These are phyloP conservation scores for Hemistola chrysoprasaria DNA, from an alignment of 2,888 invertebrate genomes.

Conservation along the genomic window DNA sequence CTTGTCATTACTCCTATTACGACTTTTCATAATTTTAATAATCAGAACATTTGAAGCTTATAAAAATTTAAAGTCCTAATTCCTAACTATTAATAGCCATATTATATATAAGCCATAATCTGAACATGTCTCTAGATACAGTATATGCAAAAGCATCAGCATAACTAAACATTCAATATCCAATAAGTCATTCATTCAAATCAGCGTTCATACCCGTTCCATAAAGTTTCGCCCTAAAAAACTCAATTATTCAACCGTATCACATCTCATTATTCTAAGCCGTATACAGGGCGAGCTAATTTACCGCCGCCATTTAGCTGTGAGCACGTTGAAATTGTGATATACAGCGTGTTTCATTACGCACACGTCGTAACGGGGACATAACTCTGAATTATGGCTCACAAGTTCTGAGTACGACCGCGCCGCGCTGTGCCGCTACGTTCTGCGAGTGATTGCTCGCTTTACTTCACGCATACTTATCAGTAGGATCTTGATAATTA, in stretches of 20 bases:
- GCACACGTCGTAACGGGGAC: slow-evolving; percentile 57
- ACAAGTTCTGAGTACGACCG: slow-evolving; percentile 53
- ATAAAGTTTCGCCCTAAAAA: slow-evolving; percentile 27
- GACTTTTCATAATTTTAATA: too few species aligned
- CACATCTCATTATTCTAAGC: slow-evolving; percentile 44
- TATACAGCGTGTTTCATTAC: slow-evolving; percentile 73
- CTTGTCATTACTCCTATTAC: too few species aligned
- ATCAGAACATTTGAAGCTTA: too few species aligned
- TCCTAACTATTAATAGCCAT: too few species aligned
- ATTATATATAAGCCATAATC: too few species aligned
- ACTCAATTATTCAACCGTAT: slow-evolving; percentile 33
- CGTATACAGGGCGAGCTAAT: slow-evolving; percentile 50
- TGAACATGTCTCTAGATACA: too few species aligned
- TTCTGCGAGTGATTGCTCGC: too few species aligned
- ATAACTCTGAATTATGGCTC: slow-evolving; percentile 72
- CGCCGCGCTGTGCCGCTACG: too few species aligned
- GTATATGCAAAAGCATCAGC: too few species aligned
- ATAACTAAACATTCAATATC: background rate
- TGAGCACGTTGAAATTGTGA: slow-evolving; percentile 58
- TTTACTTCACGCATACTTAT: too few species aligned
- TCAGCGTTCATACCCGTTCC: slow-evolving; percentile 9
- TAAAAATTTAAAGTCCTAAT: too few species aligned
- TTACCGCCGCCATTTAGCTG: slow-evolving; percentile 63
- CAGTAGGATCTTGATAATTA: too few species aligned
- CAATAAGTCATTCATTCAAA: slow-evolving; percentile 9